phyloP scores from a whole-genome alignment of 1,140 invertebrate genomes.

The Drosophila leontia region DNA sequence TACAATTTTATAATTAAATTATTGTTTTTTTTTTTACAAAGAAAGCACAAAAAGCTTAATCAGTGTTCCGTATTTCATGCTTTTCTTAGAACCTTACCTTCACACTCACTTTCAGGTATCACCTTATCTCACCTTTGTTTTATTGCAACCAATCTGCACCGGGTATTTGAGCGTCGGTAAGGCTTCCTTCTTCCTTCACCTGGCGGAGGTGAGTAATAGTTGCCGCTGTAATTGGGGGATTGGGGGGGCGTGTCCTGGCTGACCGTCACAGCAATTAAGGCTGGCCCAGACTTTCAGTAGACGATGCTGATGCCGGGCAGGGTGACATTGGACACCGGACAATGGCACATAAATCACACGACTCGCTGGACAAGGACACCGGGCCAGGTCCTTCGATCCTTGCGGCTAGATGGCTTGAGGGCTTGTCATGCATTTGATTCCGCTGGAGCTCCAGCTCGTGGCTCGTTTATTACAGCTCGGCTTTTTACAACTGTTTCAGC shows the following conservation, averaged over 20 bases:
- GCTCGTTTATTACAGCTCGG: conserved; percentile 47
- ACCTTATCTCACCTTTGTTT: conserved; percentile 23
- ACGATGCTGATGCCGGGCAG: conserved; percentile 50
- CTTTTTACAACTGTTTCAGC: conserved; percentile 53
- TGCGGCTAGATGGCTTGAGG: conserved; percentile 4
- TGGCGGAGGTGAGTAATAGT: conserved; percentile 43
- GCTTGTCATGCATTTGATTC: conserved; percentile 41
- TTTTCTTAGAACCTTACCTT: neutral
- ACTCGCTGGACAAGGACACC: conserved; percentile 29
- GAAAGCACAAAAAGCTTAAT: neutral
- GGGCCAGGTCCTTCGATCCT: conserved; percentile 15
- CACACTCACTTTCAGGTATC: conserved; percentile 5
- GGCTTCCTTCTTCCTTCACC: conserved; percentile 1
- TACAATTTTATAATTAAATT: neutral
- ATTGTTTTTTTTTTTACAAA: neutral
- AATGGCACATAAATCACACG: conserved; percentile 68
- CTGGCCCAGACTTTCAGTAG: conserved; percentile 61
- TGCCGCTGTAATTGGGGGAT: conserved; percentile 16
- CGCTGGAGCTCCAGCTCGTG: conserved; percentile 12
- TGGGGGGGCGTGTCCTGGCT: conserved; percentile 2
- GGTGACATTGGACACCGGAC: conserved; percentile 59
- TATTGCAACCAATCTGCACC: conserved; percentile 28
- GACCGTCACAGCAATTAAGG: conserved; percentile 66
- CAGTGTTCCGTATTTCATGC: neutral
- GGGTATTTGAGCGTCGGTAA: conserved; percentile 17